Conservation (phyloP, 2,888 invertebrate genomes). For the Teleogryllus oceanicus region DNA sequence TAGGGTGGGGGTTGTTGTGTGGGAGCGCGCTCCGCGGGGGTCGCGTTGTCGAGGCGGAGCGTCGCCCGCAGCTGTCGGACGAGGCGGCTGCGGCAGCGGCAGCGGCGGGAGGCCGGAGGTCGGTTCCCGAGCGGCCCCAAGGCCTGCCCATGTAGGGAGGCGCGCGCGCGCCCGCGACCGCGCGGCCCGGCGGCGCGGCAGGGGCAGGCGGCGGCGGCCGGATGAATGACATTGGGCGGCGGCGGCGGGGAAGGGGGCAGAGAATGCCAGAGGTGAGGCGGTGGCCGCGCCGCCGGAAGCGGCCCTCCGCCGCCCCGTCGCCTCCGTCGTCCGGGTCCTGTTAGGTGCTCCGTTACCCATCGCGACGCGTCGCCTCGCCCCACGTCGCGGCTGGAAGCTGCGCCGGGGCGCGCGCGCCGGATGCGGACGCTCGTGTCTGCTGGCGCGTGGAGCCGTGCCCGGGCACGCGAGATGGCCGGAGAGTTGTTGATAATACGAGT, state of each 20-base stretch:
- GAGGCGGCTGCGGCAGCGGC: not conserved
- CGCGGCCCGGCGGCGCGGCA: not conserved
- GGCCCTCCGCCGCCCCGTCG: not conserved
- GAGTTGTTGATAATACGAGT: too few relatives aligned
- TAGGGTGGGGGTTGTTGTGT: too few relatives aligned
- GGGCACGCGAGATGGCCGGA: too few relatives aligned
- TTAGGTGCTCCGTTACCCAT: not conserved
- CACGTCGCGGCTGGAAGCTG: not conserved
- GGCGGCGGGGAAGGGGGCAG: not conserved
- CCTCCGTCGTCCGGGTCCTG: not conserved
- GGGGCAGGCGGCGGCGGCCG: not conserved
- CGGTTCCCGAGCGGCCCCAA: not conserved
- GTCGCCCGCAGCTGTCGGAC: not conserved
- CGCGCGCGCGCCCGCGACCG: not conserved
- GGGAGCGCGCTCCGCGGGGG: too few relatives aligned
- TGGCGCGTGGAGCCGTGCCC: too few relatives aligned
- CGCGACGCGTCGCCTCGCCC: not conserved
- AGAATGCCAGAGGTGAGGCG: not conserved
- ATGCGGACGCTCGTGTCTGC: too few relatives aligned
- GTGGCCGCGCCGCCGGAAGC: not conserved
- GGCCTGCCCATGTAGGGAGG: constrained; percentile 9
- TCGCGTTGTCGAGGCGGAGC: not conserved
- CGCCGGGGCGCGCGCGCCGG: too few relatives aligned
- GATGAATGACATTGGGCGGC: not conserved
- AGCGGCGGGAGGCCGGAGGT: constrained; percentile 9